Conservation (phyloP, 2,888 invertebrate genomes). For the Hypsopygia costalis region DNA sequence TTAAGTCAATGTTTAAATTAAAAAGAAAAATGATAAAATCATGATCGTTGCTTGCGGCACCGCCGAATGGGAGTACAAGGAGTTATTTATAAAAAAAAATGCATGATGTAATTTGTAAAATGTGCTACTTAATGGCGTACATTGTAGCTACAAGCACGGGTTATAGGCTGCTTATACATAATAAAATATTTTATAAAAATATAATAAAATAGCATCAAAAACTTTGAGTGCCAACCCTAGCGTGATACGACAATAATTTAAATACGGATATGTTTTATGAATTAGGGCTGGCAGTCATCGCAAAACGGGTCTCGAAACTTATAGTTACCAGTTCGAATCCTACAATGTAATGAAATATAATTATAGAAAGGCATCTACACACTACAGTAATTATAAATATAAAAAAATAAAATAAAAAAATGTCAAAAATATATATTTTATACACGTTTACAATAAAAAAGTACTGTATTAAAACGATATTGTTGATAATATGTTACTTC, state of each 20-base stretch:
- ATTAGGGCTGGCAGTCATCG: slow-evolving; percentile 42
- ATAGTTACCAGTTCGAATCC: slow-evolving; percentile 73
- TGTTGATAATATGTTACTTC: background rate
- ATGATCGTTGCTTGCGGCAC: slow-evolving; percentile 37
- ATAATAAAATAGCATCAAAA: slow-evolving; percentile 20
- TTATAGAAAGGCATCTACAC: slow-evolving; percentile 35
- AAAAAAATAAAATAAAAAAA: slow-evolving; percentile 8
- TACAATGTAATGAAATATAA: slow-evolving; percentile 45
- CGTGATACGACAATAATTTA: slow-evolving; percentile 12
- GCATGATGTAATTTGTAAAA: slow-evolving; percentile 36
- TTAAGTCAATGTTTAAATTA: slow-evolving; percentile 36
- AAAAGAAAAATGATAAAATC: slow-evolving; percentile 59
- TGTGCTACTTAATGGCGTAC: slow-evolving; percentile 51
- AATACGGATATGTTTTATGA: slow-evolving; percentile 7
- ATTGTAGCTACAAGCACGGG: slow-evolving; percentile 56
- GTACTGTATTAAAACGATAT: background rate
- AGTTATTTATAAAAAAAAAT: slow-evolving; percentile 48
- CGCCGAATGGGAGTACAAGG: slow-evolving; percentile 55
- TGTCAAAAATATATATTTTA: slow-evolving; percentile 9
- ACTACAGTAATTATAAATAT: too few relatives aligned
- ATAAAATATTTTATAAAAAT: slow-evolving; percentile 25
- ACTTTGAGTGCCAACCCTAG: slow-evolving; percentile 41
- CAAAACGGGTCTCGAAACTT: slow-evolving; percentile 72
- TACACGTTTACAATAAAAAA: background rate
- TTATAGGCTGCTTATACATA: slow-evolving; percentile 56